Evolutionary conservation across 2,797 vertebrate genomes (phyloP).

Genomic region (Acanthis flammea): DNA sequence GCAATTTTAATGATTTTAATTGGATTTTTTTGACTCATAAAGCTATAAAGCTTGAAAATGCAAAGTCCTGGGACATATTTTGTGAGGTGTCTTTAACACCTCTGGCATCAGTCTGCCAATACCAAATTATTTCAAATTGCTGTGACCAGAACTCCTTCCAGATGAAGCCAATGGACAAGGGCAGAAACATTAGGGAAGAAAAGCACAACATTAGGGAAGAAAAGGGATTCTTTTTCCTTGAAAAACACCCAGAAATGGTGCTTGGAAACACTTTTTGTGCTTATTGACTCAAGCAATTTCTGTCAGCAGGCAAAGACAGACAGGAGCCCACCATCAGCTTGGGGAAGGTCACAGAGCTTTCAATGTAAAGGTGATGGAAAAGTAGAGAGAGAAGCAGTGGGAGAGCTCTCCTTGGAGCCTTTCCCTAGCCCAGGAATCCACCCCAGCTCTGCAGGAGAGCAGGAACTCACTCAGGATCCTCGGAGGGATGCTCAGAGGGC

Average conservation of each 20-base stretch:
- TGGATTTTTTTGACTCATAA: neutral
- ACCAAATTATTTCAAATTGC: neutral
- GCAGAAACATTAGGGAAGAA: neutral
- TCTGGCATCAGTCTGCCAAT: neutral
- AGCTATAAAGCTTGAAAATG: neutral
- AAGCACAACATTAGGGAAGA: neutral
- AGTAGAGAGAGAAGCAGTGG: neutral
- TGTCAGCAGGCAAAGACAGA: neutral
- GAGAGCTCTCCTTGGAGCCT: neutral
- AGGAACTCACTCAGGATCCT: constrained; percentile 85
- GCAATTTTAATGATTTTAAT: neutral
- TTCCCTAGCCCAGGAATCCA: neutral
- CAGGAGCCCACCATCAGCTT: neutral
- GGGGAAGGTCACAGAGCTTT: neutral
- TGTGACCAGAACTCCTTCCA: neutral
- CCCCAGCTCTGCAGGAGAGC: neutral
- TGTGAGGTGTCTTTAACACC: neutral
- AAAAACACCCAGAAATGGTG: neutral
- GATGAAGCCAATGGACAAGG: neutral
- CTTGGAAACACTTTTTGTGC: neutral
- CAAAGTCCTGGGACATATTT: neutral
- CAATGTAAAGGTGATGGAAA: neutral
- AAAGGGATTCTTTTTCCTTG: neutral
- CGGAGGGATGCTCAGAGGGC: constrained; percentile 67
- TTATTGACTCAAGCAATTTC: neutral